Conservation (phyloP, 2,113 vertebrate species). For the Hystrix cristata region DNA sequence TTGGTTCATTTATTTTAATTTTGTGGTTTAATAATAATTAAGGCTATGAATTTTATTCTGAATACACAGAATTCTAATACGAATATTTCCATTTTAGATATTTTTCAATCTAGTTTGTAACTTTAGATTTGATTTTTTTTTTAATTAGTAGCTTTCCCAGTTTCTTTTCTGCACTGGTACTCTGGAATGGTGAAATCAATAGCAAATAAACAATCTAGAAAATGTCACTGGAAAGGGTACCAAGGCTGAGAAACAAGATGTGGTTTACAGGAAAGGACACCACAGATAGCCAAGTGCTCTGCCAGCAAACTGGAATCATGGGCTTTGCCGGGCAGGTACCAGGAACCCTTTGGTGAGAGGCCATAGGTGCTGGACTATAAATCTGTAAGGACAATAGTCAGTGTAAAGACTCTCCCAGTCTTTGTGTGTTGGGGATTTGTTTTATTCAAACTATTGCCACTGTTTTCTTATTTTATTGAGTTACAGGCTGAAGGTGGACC, state of each 20-base stretch:
- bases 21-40: conserved; percentile 49
- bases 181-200: background rate
- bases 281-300: background rate
- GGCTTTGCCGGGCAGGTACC: background rate
- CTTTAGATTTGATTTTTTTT: conserved; percentile 48
- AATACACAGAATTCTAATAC: background rate
- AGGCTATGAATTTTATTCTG: conserved; percentile 22
- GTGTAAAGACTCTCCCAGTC: background rate
- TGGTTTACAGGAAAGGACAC: background rate
- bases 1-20: conserved; percentile 59
- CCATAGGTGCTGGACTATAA: accelerated
- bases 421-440: background rate
- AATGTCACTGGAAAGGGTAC: background rate
- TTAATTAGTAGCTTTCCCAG: background rate
- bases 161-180: background rate
- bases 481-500: background rate
- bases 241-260: background rate
- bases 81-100: conserved; percentile 23
- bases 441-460: background rate
- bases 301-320: background rate
- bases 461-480: background rate
- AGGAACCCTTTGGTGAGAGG: background rate
- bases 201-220: background rate
- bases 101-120: conserved; percentile 13
- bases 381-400: background rate